Evolutionary conservation across 1,140 invertebrate genomes (phyloP), one percentile per base, ranked within the genome.

Genomic region (Drosophila nigrodunni): DNA sequence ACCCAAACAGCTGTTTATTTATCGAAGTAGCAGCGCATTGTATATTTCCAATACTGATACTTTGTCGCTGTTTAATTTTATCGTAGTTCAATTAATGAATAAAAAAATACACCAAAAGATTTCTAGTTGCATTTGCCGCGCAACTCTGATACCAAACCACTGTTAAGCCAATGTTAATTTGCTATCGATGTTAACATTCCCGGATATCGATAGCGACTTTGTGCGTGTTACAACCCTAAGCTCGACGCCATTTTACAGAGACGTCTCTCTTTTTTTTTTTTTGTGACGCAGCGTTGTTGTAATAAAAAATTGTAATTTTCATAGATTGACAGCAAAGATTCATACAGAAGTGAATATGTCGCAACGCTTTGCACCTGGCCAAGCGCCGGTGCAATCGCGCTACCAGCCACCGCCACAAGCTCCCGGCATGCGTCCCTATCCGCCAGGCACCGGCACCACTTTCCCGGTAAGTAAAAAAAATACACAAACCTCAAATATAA

Each of bases 331-430:
- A 55, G 18, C 41, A 55, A 71, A 52, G 10, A 66, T 21, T 52
- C 21, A 66, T 55, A 76, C 35, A 30, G 49, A 57, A 71, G 35
- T 62, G 34, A 87, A 77, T 15, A 92, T 92, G 91, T 91, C 91
- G 43, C 91, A 92, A 91, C 82, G 91, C 46, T 92, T 92, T 85
- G 80, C 88, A 66, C 88, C 91, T 68, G 91, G 85, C 71, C 88
- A 89, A 75, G 91, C 91, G 76, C 88, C 91, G 55, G 91, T 91
- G 68, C 88, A 91, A 59, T 85, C 87, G 57, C 83, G 90, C 41
- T 92, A 92, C 30, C 91, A 90, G 50, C 79, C 91, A 10, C 91
- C 91, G n/a, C 91, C 88, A 7, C 85, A 89, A 69, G 65, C 91
- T 5, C 78, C 91, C 34, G 89, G 82, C 58, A 92, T 92, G 90